A percentile compares a stretch with the other conserved stretches of the same genome.
phyloP scores from a whole-genome alignment of 2,888 invertebrate species.

The Drosophila mimica region DNA sequence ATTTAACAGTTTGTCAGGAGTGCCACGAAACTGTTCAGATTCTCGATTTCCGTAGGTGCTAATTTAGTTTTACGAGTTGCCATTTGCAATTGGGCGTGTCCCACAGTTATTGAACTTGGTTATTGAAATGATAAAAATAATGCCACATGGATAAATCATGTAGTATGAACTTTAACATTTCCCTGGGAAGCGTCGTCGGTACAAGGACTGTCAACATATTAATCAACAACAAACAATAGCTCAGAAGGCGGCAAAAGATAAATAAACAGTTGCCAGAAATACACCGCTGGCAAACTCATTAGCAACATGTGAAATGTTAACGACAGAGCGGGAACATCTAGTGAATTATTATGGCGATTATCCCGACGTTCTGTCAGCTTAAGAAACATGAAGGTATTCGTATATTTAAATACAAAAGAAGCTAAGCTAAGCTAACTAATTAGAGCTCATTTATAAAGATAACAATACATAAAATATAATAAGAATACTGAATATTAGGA shows the following conservation, averaged over 20 bases:
- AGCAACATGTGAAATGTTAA: conserved; percentile 34
- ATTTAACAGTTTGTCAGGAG: conserved; percentile 28
- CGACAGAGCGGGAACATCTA: conserved; percentile 6
- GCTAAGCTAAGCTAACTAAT: neutral
- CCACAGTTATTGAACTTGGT: conserved; percentile 46
- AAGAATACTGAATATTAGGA: neutral
- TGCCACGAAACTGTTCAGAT: conserved; percentile 14
- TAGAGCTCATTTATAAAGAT: neutral
- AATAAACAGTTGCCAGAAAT: conserved; percentile 7
- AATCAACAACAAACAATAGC: conserved; percentile 26
- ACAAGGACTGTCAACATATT: conserved; percentile 29
- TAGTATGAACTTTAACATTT: neutral
- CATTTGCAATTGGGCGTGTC: conserved; percentile 39
- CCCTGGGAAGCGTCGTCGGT: neutral
- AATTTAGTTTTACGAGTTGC: conserved; percentile 57
- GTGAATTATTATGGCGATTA: conserved; percentile 6
- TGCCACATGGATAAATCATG: neutral
- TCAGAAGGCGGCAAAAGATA: neutral
- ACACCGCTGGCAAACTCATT: conserved; percentile 35
- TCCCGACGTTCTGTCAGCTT: neutral
- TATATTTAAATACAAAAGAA: neutral
- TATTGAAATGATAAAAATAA: conserved; percentile 10
- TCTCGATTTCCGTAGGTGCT: conserved; percentile 39
- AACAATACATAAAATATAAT: neutral
- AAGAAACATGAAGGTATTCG: neutral